phyloP scores from a whole-genome alignment of 2,888 invertebrate species.

The Eupithecia subfuscata region DNA sequence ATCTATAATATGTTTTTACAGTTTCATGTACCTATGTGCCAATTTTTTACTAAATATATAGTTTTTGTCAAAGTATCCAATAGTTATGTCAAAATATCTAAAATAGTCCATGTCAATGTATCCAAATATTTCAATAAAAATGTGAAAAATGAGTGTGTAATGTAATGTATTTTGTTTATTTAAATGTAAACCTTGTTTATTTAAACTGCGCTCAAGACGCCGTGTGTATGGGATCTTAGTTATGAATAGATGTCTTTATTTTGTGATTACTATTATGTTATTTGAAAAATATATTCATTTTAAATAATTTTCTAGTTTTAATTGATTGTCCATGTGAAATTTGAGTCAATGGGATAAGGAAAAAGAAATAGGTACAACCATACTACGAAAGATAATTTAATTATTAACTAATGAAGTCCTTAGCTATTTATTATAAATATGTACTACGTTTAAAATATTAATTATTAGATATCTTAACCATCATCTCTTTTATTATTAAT shows the following conservation, averaged over 20 bases:
- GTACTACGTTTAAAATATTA: neutral
- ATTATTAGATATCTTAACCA: neutral
- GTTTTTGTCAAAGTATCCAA: neutral
- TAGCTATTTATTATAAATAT: neutral
- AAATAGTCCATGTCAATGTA: neutral
- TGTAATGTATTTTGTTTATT: neutral
- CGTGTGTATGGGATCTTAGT: slow-evolving; percentile 27
- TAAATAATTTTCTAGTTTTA: slow-evolving; percentile 23
- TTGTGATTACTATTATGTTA: slow-evolving; percentile 39
- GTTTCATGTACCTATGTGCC: too few species aligned
- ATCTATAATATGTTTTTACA: neutral
- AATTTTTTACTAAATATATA: too few species aligned
- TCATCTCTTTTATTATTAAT: neutral
- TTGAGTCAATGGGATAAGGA: neutral
- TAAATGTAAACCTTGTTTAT: neutral
- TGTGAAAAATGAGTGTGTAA: neutral
- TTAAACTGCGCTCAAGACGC: slow-evolving; percentile 13
- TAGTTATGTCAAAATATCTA: neutral
- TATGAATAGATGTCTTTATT: slow-evolving; percentile 38
- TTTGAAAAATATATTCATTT: slow-evolving; percentile 39
- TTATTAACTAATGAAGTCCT: neutral
- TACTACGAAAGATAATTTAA: neutral
- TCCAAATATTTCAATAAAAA: neutral
- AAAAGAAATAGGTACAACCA: neutral
- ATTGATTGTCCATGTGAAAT: neutral